Conservation (phyloP, 1,140 invertebrate genomes). For the Psilanteris sp. region DNA sequence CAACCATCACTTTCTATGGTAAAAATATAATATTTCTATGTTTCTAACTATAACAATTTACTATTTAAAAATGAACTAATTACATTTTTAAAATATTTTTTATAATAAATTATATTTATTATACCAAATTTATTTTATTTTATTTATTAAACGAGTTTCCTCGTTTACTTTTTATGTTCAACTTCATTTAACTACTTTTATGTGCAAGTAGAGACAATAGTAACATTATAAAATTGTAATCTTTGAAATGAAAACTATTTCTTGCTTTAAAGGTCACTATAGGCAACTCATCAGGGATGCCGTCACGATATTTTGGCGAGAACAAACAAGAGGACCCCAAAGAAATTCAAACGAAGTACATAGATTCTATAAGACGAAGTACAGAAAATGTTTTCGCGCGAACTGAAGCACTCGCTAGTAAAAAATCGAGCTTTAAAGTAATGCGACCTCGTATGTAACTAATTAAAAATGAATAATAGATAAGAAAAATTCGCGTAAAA, state of each 20-base stretch:
- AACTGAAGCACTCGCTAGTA: slow-evolving; percentile 78
- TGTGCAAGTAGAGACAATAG: no score
- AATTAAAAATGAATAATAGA: slow-evolving; percentile 18
- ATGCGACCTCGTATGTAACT: slow-evolving; percentile 76
- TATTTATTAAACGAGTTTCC: no score
- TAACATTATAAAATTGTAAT: no score
- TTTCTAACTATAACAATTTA: no score
- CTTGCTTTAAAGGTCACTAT: slow-evolving; percentile 39
- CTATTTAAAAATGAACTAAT: no score
- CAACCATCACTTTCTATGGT: slow-evolving; percentile 34
- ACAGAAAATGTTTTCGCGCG: slow-evolving; percentile 78
- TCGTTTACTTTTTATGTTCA: no score
- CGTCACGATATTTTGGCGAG: slow-evolving; percentile 30
- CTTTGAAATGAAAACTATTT: no score
- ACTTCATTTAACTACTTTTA: no score
- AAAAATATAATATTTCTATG: not conserved
- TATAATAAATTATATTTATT: no score
- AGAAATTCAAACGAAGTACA: slow-evolving; percentile 75
- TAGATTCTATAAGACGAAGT: slow-evolving; percentile 76
- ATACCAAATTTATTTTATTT: no score
- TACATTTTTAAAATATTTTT: no score
- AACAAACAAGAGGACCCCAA: slow-evolving; percentile 60
- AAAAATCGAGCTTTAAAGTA: slow-evolving; percentile 79
- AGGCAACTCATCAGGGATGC: slow-evolving; percentile 25
- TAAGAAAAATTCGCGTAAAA: slow-evolving; percentile 1